A percentile compares a stretch with the other conserved stretches of the same genome.
Evolutionary conservation across 2,888 invertebrate species (phyloP).

Genomic region (Drosophila kuntzei): DNA sequence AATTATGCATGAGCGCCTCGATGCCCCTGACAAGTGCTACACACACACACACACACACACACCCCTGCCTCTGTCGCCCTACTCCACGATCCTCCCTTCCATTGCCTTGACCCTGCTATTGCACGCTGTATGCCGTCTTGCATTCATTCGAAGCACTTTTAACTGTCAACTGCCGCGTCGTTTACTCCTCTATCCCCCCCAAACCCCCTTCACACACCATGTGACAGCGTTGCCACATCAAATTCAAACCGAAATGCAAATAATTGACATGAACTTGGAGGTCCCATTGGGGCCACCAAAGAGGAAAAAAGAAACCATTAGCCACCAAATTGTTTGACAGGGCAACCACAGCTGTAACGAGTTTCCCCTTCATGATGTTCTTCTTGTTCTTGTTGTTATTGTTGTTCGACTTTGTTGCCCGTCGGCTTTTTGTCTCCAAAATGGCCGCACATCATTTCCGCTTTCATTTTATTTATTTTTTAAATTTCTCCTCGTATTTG

Average conservation of each 20-base stretch:
- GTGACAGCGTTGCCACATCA: slow-evolving; percentile 43
- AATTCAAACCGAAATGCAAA: slow-evolving; percentile 65
- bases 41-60: too few relatives aligned
- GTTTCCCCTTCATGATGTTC: slow-evolving; percentile 14
- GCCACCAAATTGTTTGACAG: slow-evolving; percentile 33
- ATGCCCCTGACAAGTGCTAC: slow-evolving; percentile 51
- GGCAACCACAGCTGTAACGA: slow-evolving; percentile 50
- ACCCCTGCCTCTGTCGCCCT: background rate
- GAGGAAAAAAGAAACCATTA: slow-evolving; percentile 41
- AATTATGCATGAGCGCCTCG: slow-evolving; percentile 73
- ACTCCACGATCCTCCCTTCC: background rate
- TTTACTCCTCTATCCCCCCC: background rate
- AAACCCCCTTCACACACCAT: background rate
- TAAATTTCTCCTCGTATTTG: slow-evolving; percentile 50
- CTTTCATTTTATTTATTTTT: slow-evolving; percentile 22
- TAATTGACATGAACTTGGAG: slow-evolving; percentile 68
- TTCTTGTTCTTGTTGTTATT: slow-evolving; percentile 31
- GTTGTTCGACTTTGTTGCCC: slow-evolving; percentile 46
- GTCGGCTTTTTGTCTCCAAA: slow-evolving; percentile 72
- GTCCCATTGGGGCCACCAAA: slow-evolving; percentile 17
- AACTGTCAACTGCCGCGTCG: slow-evolving; percentile 33
- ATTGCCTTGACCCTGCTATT: slow-evolving; percentile 6
- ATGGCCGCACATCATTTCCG: slow-evolving; percentile 75
- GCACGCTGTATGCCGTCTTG: slow-evolving; percentile 22
- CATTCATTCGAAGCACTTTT: slow-evolving; percentile 57